Evolutionary conservation across 2,797 vertebrate species (phyloP), one percentile per base, ranked within the genome.

Genomic region (Trichosurus vulpecula): DNA sequence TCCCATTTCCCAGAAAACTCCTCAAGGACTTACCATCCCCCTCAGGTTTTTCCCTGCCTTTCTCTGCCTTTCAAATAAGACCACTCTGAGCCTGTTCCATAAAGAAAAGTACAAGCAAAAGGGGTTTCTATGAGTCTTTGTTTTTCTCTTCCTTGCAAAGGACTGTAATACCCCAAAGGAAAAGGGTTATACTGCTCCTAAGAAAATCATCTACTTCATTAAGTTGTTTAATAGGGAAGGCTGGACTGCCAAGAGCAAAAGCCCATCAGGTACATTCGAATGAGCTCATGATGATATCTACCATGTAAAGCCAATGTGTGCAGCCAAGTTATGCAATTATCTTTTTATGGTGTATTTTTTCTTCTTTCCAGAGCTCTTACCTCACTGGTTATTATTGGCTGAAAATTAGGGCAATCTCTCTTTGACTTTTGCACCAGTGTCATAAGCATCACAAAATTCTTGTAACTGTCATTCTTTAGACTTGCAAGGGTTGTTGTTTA

Each of bases 171-270:
- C 27, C n/a, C 19, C 2, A 2, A 81, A 81, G n/a, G n/a, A 81
- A 81, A 81, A 47, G 19, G 19, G 66, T 66, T n/a, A 81, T 81
- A 25, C n/a, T 81, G 6, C 16, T 81, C 66, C 41, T 81, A 81
- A 47, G 66, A 81, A 81, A 81, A 81, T 81, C 66, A 22, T 81
- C 66, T 81, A 22, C 66, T 81, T 81, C 66, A 81, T 81, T 81
- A 81, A 81, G 66, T 47, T 81, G n/a, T 81, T 81, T 81, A 81
- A 81, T 81, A 81, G 66, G n/a, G 66, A 81, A 81, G 66, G n/a
- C n/a, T 81, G n/a, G 35, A 74, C 16, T 74, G n/a, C 66, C 66
- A 74, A 25, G n/a, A 74, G 66, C 66, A 41, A 41, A 74, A 74
- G 5, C 6, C 58, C 19, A 47, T 81, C n/a, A 41, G n/a, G 66